These are phyloP conservation scores for Nixonia krombeini DNA, from an alignment of 1,140 invertebrate genomes.

Conservation along the genomic window DNA sequence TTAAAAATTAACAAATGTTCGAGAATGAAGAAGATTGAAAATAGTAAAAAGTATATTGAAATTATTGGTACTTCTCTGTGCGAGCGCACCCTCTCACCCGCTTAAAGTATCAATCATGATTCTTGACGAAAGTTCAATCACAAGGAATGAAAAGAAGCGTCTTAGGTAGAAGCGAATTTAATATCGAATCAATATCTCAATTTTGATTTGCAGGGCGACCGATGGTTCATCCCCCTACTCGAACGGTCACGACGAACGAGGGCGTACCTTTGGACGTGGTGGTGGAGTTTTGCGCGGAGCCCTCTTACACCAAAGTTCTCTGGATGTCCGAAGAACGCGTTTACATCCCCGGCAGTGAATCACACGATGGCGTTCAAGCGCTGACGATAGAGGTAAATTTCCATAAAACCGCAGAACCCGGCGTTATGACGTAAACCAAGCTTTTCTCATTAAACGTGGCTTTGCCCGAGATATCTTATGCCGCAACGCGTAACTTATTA, in stretches of 20 bases:
- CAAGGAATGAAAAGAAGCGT: no score
- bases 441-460: slow-evolving; percentile 27
- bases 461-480: background rate
- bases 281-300: slow-evolving; percentile 76
- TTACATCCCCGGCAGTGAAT: slow-evolving; percentile 71
- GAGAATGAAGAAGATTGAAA: no score
- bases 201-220: slow-evolving; percentile 69
- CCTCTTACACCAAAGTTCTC: slow-evolving; percentile 71
- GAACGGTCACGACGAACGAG: slow-evolving; percentile 71
- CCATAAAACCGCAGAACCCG: slow-evolving; percentile 5
- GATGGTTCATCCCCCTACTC: slow-evolving; percentile 72
- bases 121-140: no score
- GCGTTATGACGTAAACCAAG: slow-evolving; percentile 20
- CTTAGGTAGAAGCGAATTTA: no score
- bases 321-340: slow-evolving; percentile 74
- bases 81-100: no score
- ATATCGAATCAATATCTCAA: background rate
- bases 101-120: no score
- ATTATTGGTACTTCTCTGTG: no score
- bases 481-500: background rate
- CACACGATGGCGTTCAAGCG: slow-evolving; percentile 70
- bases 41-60: no score
- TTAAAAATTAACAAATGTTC: no score
- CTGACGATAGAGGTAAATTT: slow-evolving; percentile 73
- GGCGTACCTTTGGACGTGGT: slow-evolving; percentile 72